Evolutionary conservation across 2,888 invertebrate species (phyloP), one percentile per base, ranked within the genome.

Genomic region (Eledona agricola): DNA sequence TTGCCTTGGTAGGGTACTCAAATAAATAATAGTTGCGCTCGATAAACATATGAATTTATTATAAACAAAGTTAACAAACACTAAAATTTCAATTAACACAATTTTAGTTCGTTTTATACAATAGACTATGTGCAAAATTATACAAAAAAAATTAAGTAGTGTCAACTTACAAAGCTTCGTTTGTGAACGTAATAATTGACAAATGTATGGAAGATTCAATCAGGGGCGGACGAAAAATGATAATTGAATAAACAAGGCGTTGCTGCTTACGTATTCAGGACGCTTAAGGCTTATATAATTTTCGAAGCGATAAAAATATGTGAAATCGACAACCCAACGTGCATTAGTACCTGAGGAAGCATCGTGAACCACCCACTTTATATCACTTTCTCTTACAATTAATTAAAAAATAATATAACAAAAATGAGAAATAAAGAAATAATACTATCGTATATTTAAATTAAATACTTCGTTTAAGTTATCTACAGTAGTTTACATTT

Each of bases 31-130:
- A 25, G 19, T 35, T 22, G 11, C 35, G 52, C 35, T 57, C 47
- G 51, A 51, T 57, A 62, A 60, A 58, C 51, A 57, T 56, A 57
- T 58, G 42, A 56, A 58, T 64, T 64, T 64, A 64, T 64, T 62
- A 49, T 57, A 59, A 62, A 62, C 58, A 62, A 61, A 58, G 59
- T 60, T 58, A 62, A 64, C 55, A 55, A 46, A 50, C 49, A 53
- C 46, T 52, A 52, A 23, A 52, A 34, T 35, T 53, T 46, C 46
- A 53, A 53, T 26, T 47, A 49, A 53, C 47, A 53, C 49, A 53
- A 20, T 49, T 28, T 53, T 53, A 35, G 42, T 34, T 32, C 38
- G 12, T 35, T 42, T 50, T 50, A 50, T 51, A 52, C 26, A 38
- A 35, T 50, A 46, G 16, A 22, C 45, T 55, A 45, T 55, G 50